Base-by-base conservation (phyloP, 2,797 vertebrate genomes). In the Columba guinea region DNA sequence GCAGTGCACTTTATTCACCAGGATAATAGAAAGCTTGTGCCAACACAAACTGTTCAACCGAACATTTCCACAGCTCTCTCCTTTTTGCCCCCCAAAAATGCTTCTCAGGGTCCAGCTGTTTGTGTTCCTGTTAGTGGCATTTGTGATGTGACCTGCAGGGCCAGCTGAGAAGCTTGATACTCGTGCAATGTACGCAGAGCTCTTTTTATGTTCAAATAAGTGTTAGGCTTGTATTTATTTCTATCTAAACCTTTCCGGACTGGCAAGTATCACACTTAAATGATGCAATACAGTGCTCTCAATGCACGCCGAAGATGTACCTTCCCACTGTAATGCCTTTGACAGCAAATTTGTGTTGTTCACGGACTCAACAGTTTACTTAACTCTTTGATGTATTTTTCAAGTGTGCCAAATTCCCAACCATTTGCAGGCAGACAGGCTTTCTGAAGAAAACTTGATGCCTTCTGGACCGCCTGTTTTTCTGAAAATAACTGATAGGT, bases 151-250 rank as follows among this genome's bases (percentile, higher is more conserved):
- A 52, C 24, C 79, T 13, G 44, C 19, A 13, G 35, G 26, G 48
- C 24, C 30, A n/a, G 44, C 2, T 41, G 27, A 60, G 39, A 39
- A 28, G 24, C 20, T 16, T 6, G 23, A 4, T 7, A 19, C 11
- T 7, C 12, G 16, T 9, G 34, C 17, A 8, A 19, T 15, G 17
- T 18, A 7, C 1, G 1, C 10, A 22, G 0, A 1, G 30, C 26
- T 34, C 24, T 16, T 11, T 5, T 15, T 10, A 15, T 5, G 51
- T 13, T 26, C 48, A 34, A 5, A 4, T 22, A 39, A 26, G 28
- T 11, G 3, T 55, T 41, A 48, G 24, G n/a, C 13, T 48, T 68
- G n/a, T 17, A 8, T 16, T n/a, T 37, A n/a, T 52, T 73, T 51
- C 44, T 20, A 52, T 5, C 34, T 9, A 24, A n/a, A 51, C 18